A percentile compares a stretch with the other conserved stretches of the same genome.
These are phyloP conservation scores for Petrosia ficiformis DNA, from an alignment of 37 sponge, comb jelly and placozoan genomes.

Conservation along the genomic window DNA sequence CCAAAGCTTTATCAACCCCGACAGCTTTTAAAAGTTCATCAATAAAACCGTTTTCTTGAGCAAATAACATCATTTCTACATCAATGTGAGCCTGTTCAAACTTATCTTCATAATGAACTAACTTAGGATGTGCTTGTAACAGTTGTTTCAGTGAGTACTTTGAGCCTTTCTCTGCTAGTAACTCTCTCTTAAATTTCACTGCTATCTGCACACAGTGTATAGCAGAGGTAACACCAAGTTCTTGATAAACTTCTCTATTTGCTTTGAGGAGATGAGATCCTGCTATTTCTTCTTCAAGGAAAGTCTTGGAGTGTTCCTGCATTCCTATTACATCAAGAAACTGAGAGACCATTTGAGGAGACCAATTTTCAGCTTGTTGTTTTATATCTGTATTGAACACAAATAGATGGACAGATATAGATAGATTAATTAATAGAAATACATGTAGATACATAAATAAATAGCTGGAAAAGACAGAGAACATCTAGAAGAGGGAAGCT, in stretches of 20 bases:
- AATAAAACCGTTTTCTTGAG: background rate
- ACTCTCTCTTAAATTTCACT: background rate
- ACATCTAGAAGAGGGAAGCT: too few species aligned
- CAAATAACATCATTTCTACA: background rate
- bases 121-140: background rate
- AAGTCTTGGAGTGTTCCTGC: constrained; percentile 9
- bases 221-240: background rate
- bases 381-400: background rate
- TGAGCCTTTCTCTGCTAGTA: background rate
- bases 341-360: constrained; percentile 22
- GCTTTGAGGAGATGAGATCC: constrained; percentile 9
- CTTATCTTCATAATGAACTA: background rate
- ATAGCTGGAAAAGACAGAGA: too few species aligned
- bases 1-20: constrained; percentile 29
- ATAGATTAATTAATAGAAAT: too few species aligned
- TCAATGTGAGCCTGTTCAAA: background rate
- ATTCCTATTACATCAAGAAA: constrained; percentile 22
- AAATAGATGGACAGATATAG: background rate
- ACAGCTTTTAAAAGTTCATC: constrained; percentile 35
- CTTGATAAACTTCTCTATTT: background rate
- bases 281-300: constrained; percentile 19
- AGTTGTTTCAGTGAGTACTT: background rate
- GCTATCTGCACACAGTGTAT: background rate
- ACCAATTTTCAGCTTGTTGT: constrained; percentile 5
- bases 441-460: too few species aligned